These are phyloP conservation scores for Syrista parreyssii DNA, from an alignment of 2,888 invertebrate species.

Conservation along the genomic window DNA sequence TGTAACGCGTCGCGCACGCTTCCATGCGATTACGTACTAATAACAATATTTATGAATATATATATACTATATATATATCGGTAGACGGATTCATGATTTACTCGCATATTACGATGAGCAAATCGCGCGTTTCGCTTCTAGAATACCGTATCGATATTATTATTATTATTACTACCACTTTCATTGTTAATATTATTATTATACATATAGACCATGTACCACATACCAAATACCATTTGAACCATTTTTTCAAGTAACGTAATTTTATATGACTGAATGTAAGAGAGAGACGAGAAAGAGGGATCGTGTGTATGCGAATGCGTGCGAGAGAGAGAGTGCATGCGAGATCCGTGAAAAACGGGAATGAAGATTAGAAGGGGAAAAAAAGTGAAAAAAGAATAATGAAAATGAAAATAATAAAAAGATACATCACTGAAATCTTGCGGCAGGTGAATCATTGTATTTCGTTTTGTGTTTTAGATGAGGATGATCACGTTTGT, in stretches of 20 bases:
- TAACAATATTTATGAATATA: background rate
- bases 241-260: conserved; percentile 52
- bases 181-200: conserved; percentile 23
- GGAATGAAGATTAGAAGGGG: conserved; percentile 17
- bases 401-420: background rate
- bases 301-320: conserved; percentile 21
- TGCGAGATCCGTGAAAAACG: conserved; percentile 14
- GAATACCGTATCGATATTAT: conserved; percentile 12
- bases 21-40: background rate
- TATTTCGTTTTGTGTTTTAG: conserved; percentile 40
- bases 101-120: background rate
- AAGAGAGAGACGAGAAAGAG: conserved; percentile 19
- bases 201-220: conserved; percentile 18
- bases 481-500: conserved; percentile 45
- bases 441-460: conserved; percentile 16
- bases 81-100: background rate
- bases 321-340: conserved; percentile 19
- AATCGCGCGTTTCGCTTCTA: conserved; percentile 12
- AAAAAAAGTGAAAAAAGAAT: conserved; percentile 9
- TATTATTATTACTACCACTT: conserved; percentile 30
- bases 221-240: conserved; percentile 37
- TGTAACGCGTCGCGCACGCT: background rate
- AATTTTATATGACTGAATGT: conserved; percentile 48
- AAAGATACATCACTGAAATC: background rate
- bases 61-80: background rate